Percentiles rank a stretch among this genome's conserved stretches.
Conservation (phyloP, 2,113 vertebrate species). For the Trichechus manatus region DNA sequence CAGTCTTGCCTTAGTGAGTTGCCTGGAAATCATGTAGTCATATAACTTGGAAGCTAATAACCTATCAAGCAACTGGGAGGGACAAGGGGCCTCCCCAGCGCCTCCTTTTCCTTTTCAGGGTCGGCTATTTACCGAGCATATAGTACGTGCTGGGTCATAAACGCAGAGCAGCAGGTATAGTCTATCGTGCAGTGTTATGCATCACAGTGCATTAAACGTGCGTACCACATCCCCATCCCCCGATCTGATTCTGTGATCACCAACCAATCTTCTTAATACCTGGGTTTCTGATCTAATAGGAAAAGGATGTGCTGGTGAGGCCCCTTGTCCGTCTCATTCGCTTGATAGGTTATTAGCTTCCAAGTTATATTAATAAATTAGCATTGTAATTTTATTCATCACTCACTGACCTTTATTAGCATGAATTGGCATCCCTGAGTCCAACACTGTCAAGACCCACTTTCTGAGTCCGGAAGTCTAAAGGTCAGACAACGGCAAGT, state of each 20-base stretch:
- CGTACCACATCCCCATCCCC: background rate
- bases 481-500: slow-evolving; percentile 22
- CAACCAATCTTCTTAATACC: background rate
- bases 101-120: too few species aligned
- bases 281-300: background rate
- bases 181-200: too few species aligned
- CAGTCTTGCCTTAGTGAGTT: background rate
- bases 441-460: background rate
- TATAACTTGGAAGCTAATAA: too few species aligned
- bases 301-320: background rate
- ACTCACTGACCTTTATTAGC: background rate
- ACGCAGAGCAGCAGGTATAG: background rate
- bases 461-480: background rate
- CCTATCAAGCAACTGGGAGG: too few species aligned
- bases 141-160: background rate
- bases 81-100: too few species aligned
- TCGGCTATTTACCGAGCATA: background rate
- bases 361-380: slow-evolving; percentile 34
- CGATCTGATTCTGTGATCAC: background rate
- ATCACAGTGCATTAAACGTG: background rate
- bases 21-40: background rate
- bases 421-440: background rate
- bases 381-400: slow-evolving; percentile 18
- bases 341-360: background rate
- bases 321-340: background rate